These are phyloP conservation scores for Acanthornis magna DNA, from an alignment of 2,797 vertebrate genomes.

Conservation along the genomic window DNA sequence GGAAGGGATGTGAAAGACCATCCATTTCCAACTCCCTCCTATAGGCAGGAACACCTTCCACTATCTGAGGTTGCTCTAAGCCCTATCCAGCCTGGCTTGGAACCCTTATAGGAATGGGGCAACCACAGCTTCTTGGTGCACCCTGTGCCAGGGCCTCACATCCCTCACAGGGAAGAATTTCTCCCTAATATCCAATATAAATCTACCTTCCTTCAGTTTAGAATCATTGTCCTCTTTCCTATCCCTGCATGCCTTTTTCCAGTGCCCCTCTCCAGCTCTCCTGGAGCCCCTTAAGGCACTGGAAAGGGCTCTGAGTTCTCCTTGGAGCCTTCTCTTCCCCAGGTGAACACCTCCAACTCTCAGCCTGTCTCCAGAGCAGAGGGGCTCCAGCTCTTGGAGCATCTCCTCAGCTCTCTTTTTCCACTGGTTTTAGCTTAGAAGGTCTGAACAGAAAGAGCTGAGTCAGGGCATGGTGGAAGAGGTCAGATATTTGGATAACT, in stretches of 20 bases:
- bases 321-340: background rate
- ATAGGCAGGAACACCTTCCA: background rate
- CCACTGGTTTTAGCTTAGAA: background rate
- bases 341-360: background rate
- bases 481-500: background rate
- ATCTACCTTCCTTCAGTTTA: background rate
- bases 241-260: background rate
- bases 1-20: background rate
- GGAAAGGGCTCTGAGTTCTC: background rate
- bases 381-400: background rate
- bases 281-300: background rate
- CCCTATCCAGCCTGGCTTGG: accelerated
- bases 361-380: background rate
- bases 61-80: accelerated
- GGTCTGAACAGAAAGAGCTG: background rate
- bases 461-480: background rate
- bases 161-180: background rate
- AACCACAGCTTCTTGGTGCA: background rate
- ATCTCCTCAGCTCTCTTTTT: accelerated
- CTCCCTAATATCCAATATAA: too few relatives aligned
- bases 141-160: accelerated
- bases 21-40: background rate
- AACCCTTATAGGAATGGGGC: background rate
- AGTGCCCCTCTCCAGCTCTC: background rate
- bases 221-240: background rate